These are phyloP conservation scores for Leiothrix lutea DNA, from an alignment of 2,113 vertebrate species.

Conservation along the genomic window DNA sequence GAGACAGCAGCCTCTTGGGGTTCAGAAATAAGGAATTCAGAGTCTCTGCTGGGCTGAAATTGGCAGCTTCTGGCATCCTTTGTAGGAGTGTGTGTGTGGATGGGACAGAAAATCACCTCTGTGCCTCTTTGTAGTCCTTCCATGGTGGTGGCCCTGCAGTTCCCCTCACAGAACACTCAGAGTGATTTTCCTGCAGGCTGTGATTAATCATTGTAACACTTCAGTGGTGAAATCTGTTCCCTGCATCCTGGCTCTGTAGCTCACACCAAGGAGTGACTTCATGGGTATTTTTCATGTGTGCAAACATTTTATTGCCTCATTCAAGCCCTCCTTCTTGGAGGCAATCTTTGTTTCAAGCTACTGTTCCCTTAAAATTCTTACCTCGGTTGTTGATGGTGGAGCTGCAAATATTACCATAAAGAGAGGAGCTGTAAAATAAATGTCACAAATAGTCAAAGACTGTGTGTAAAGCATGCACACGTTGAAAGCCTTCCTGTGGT, in stretches of 20 bases:
- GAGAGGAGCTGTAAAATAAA: not conserved
- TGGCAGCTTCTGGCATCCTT: not conserved
- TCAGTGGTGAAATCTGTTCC: not conserved
- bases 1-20: not conserved
- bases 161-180: not conserved
- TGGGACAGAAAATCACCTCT: not conserved
- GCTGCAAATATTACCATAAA: not conserved
- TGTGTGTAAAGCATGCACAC: not conserved
- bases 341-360: not conserved
- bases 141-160: not conserved
- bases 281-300: not conserved
- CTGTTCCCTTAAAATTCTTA: not conserved
- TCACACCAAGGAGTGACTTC: not conserved
- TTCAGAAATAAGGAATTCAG: not conserved
- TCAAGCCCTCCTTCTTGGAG: not conserved
- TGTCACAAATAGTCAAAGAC: not conserved
- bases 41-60: not conserved
- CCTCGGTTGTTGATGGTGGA: rapidly evolving
- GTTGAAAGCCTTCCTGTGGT: not conserved
- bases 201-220: not conserved
- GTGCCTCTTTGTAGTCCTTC: not conserved
- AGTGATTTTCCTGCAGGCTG: not conserved
- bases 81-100: not conserved
- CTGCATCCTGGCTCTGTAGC: not conserved
- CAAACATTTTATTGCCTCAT: not conserved